Evolutionary conservation across 2,797 vertebrate genomes (phyloP), one percentile per base, ranked within the genome.

Genomic region (Urocyon cinereoargenteus): DNA sequence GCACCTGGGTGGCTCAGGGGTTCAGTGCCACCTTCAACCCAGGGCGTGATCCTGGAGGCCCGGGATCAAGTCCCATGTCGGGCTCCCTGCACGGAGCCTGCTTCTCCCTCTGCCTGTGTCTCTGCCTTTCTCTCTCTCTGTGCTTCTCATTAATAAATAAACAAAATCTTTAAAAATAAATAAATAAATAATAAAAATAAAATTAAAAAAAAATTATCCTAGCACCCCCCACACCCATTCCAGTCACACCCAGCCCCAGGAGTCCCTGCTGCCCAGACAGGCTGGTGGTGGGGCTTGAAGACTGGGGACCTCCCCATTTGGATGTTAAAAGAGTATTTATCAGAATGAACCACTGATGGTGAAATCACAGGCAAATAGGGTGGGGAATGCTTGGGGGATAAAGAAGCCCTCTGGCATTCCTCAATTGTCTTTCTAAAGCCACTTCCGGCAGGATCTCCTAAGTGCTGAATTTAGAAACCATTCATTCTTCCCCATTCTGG

Each of bases 141-240:
- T 45, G 40, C 40, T 45, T 45, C 40, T 45, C 40, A 8, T 45
- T 45, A 45, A 45, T 45, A 45, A 45, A 45, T 8, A 45, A 45
- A 45, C 8, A 45, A 45, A 45, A 45, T 45, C 40, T 45, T 61
- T 12, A 4, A 92, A 40, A 40, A 40, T 40, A 40, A 40, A 40
- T 40, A 40, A 40, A 40, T 40, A 40, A 40, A 40, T 40, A 40
- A 40, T 7, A 7, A 40, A 40, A 40, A 40, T 40, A 40, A 40
- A 40, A 40, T 40, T 40, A 0, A 40, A 40, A 45, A 45, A 45
- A 45, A 45, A 53, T 62, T 90, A 16, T 59, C 59, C 36, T 31
- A 13, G 21, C 18, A 11, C 26, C 49, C 49, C 3, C 21, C 0
- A 4, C 18, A n/a, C 16, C 11, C 26, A 4, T 34, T 13, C 28